Base-by-base conservation (phyloP, 2,113 vertebrate genomes). In the Pholis gunnellus region DNA sequence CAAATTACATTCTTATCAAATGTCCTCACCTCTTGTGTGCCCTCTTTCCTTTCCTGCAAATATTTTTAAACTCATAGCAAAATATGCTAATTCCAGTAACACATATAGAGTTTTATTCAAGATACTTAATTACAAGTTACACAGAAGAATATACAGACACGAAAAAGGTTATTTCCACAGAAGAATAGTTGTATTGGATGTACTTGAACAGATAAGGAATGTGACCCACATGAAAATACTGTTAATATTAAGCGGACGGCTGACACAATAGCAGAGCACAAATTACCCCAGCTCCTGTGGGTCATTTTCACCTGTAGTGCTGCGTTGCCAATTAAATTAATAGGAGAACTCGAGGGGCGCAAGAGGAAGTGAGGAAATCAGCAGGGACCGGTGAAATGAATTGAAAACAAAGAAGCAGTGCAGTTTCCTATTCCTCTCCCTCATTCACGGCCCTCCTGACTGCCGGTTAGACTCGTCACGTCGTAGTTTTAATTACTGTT, bases 231-330 rank as follows among this genome's bases (percentile, higher is more conserved):
- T 66, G 61, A 36, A 70, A 77, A 57, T 68, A 71, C 36, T 73
- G 72, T 77, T 79, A 76, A 87, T 83, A 70, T 69, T 54, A 38
- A 60, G 73, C 6, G 25, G 79, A 72, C 5, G 6, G 36, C 85
- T 78, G 75, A 76, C 59, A 81, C 74, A 86, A 81, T 60, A 84
- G 74, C 81, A 17, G 76, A 79, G 74, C 72, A 72, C 76, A 88
- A 81, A 85, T 92, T 50, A 85, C 40, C 46, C 25, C n/a, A 7
- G 75, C 54, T 78, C 77, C 77, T 82, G 11, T 52, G 89, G 78
- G 84, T 86, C 86, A 78, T 67, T 87, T 84, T 76, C 85, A 87
- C 92, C 91, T 91, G 88, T 79, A 83, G 75, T 77, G 78, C 79
- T 42, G 36, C 69, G 81, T 52, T 81, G 68, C 79, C 81, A 85